Base-by-base conservation (phyloP, 2,888 invertebrate genomes). In the Melanchra persicariae region DNA sequence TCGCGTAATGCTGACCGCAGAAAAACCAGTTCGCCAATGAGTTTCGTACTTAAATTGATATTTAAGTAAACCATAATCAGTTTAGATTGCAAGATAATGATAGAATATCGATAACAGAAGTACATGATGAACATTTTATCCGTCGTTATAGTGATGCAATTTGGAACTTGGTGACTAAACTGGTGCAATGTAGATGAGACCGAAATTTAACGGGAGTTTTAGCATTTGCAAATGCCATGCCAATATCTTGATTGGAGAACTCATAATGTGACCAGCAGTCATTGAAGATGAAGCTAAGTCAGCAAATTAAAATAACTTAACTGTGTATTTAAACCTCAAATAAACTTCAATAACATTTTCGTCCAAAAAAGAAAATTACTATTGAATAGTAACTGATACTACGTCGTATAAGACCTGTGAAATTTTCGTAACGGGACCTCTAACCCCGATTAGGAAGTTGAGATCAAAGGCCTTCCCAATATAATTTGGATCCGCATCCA, bases 1-100 rank as follows among this genome's bases (percentile, higher is more conserved):
- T 85, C 82, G 74, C 82, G 78, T 82, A 86, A 85, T 67, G 58
- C 61, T 69, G 85, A 90, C 89, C 89, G 73, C 89, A 87, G 55
- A 54, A 19, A 74, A 88, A 89, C 89, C 75, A 70, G 86, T 86
- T 77, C 57, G 12, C 65, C 75, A 85, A 85, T 87, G 79, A 72
- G 70, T 87, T 83, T 75, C 66, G 57, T 77, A 82, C 72, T 85
- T 85, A 85, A 86, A 84, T 84, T 73, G 84, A 70, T 82, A 73
- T 84, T 82, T 81, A 78, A 78, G 74, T 78, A 80, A 83, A 82
- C 73, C 71, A 84, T 84, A 81, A 84, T 80, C 81, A 84, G 72
- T 72, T 47, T 62, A 71, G 74, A 77, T 82, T 85, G 83, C 74
- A 52, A 81, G 71, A 75, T 83, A 82, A 83, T 84, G 74, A 78